phyloP scores from a whole-genome alignment of 2,888 invertebrate species.

The Heliconius ethilla region DNA sequence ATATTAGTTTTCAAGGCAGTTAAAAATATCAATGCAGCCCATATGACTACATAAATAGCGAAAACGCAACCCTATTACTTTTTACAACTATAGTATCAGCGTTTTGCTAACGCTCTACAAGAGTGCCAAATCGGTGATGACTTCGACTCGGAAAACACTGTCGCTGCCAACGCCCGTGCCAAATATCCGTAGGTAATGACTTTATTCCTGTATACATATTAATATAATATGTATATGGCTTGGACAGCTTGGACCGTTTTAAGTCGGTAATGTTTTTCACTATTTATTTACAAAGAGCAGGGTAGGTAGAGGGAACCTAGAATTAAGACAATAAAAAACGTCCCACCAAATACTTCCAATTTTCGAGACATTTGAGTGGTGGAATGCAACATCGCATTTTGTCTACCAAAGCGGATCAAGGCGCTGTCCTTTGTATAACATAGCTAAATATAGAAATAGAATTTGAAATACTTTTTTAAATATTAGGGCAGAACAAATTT shows the following conservation, averaged over 20 bases:
- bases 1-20: background rate
- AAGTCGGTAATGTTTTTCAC: background rate
- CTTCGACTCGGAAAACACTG: conserved; percentile 46
- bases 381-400: too few relatives aligned
- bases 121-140: conserved; percentile 65
- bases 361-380: too few relatives aligned
- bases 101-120: conserved; percentile 59
- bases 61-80: conserved; percentile 30
- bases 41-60: background rate
- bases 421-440: too few relatives aligned
- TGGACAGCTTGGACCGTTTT: conserved; percentile 20
- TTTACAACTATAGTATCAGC: conserved; percentile 53
- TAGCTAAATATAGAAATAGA: too few relatives aligned
- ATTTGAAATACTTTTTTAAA: background rate
- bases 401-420: too few relatives aligned
- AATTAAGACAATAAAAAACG: too few relatives aligned
- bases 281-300: background rate
- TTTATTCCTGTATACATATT: conserved; percentile 27
- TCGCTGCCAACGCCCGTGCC: conserved; percentile 45
- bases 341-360: too few relatives aligned
- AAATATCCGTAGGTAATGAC: conserved; percentile 44
- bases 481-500: background rate
- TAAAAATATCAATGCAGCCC: background rate
- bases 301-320: background rate
- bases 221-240: background rate